These are phyloP conservation scores for Scatophagus argus DNA, from an alignment of 2,113 vertebrate genomes.

Conservation along the genomic window DNA sequence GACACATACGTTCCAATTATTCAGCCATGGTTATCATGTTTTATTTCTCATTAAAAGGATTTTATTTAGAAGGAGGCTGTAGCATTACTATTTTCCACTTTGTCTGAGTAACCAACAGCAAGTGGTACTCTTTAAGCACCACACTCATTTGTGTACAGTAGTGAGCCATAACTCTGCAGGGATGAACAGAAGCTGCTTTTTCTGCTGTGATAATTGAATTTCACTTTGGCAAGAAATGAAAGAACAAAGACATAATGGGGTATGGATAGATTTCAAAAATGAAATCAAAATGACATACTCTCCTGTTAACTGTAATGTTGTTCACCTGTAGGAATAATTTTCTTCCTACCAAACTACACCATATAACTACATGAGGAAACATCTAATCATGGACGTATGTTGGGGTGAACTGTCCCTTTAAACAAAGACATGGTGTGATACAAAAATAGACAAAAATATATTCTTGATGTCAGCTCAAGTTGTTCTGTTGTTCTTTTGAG, in stretches of 20 bases:
- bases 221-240: slow-evolving; percentile 17
- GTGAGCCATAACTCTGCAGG: slow-evolving; percentile 51
- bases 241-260: slow-evolving; percentile 39
- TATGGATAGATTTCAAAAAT: slow-evolving; percentile 70
- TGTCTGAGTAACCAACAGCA: not conserved
- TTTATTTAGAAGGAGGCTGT: not conserved
- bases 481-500: slow-evolving; percentile 27
- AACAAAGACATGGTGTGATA: not conserved
- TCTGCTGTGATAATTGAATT: slow-evolving; percentile 62
- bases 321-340: no score
- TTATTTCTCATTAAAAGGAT: not conserved
- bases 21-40: slow-evolving; percentile 6
- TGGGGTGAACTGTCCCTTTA: no score
- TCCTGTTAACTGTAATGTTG: no score
- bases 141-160: slow-evolving; percentile 20
- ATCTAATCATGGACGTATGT: no score
- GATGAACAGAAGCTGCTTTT: slow-evolving; percentile 55
- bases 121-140: slow-evolving; percentile 38
- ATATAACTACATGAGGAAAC: no score
- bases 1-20: not conserved
- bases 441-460: slow-evolving; percentile 50
- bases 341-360: no score
- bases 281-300: no score
- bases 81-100: slow-evolving; percentile 8
- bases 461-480: not conserved